Conservation (phyloP, 2,888 invertebrate species). For the Melieria picta region DNA sequence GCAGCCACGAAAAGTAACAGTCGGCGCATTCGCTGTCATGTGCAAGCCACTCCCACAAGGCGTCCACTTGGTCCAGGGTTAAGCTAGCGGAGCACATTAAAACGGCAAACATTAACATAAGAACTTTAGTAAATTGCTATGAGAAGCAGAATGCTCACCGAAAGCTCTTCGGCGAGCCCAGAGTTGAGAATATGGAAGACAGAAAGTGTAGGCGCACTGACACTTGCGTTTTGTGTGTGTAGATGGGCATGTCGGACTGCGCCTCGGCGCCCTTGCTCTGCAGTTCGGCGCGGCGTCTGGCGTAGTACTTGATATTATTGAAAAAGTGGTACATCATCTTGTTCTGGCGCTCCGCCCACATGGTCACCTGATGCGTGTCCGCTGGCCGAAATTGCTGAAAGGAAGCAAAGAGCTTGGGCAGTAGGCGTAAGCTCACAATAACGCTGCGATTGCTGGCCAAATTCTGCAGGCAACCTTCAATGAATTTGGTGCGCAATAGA, state of each 20-base stretch:
- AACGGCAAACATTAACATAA: constrained; percentile 11
- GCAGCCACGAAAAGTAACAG: constrained; percentile 92
- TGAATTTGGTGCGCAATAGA: constrained; percentile 90
- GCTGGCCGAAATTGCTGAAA: constrained; percentile 89
- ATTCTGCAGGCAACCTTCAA: constrained; percentile 93
- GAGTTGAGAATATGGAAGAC: constrained; percentile 89
- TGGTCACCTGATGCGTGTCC: constrained; percentile 86
- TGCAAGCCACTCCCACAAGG: constrained; percentile 90
- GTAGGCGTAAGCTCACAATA: constrained; percentile 84
- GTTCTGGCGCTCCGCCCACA: constrained; percentile 93
- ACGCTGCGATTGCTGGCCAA: constrained; percentile 89
- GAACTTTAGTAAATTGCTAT: neutral
- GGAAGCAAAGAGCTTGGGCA: constrained; percentile 91
- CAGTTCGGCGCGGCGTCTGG: constrained; percentile 63
- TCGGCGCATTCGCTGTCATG: constrained; percentile 87
- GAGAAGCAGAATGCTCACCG: constrained; percentile 67
- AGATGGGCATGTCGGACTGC: constrained; percentile 67
- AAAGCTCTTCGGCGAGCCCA: constrained; percentile 90
- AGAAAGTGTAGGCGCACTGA: constrained; percentile 92
- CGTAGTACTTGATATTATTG: constrained; percentile 83
- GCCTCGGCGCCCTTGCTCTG: constrained; percentile 54
- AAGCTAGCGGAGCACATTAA: constrained; percentile 67
- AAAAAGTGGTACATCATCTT: constrained; percentile 95
- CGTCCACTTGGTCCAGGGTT: constrained; percentile 89
- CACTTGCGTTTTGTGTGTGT: constrained; percentile 86